phyloP scores from a whole-genome alignment of 2,888 invertebrate species.

The Flexamia atlantica region DNA sequence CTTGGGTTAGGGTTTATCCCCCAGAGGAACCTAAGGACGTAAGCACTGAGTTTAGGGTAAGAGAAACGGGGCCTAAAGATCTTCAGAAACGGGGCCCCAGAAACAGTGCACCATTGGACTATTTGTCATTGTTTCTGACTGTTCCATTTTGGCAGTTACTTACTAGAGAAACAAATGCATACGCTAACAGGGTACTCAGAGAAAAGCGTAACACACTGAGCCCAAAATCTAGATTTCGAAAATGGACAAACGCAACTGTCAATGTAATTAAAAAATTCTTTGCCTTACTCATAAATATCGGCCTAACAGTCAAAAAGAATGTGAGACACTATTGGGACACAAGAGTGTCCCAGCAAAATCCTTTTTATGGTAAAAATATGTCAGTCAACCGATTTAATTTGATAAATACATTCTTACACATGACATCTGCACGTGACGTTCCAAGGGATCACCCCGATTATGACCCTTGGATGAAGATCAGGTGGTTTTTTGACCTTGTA shows the following conservation, averaged over 20 bases:
- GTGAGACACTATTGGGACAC: slow-evolving; percentile 28
- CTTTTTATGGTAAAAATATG: slow-evolving; percentile 36
- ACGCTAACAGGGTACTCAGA: slow-evolving; percentile 66
- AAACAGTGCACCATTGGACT: no score
- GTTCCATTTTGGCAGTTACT: background rate
- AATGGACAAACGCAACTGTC: slow-evolving; percentile 22
- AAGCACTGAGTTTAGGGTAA: no score
- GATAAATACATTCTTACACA: slow-evolving; percentile 23
- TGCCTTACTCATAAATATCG: slow-evolving; percentile 22
- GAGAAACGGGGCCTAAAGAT: no score
- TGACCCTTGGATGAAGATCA: slow-evolving; percentile 50
- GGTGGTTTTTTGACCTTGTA: slow-evolving; percentile 12
- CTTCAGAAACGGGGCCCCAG: no score
- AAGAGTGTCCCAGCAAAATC: background rate
- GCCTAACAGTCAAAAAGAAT: slow-evolving; percentile 22
- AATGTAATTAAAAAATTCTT: background rate
- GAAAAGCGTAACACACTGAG: background rate
- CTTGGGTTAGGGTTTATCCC: no score
- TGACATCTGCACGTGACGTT: background rate
- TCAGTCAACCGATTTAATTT: slow-evolving; percentile 15
- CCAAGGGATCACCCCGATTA: slow-evolving; percentile 31
- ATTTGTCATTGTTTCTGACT: background rate
- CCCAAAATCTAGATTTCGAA: background rate
- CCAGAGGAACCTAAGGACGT: no score
- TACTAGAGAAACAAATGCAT: slow-evolving; percentile 39